Evolutionary conservation across 2,113 vertebrate genomes (phyloP), one percentile per base, ranked within the genome.

Genomic region (Panthera tigris): DNA sequence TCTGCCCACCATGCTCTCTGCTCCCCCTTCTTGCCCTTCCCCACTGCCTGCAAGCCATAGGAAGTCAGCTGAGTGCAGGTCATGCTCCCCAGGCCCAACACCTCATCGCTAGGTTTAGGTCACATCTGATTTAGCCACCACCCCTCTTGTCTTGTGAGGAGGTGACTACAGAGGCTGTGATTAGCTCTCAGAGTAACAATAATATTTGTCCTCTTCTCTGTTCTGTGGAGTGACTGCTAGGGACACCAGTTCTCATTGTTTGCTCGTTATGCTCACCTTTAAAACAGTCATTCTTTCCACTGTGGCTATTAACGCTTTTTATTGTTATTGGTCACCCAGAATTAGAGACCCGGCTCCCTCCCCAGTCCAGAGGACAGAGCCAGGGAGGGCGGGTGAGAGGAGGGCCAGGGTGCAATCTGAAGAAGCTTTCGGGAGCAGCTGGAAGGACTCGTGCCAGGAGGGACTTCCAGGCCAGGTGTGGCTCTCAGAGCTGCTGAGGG

Each of bases 171-270:
- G 52, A 95, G 82, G 89, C 69, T 89, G 73, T 85, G 95, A 96
- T 93, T 90, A 94, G 78, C 83, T 73, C 79, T 89, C 19, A 39
- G 36, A 29, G 8, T 18, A 87, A 90, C 83, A 89, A 94, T 74
- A 96, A 92, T 94, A 85, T 88, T 96, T 95, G 69, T 55, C 29
- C 91, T 80, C 36, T 45, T 93, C 78, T 88, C 74, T 68, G 69
- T 16, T 80, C 74, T 57, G 39, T 52, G 3, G 63, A 73, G 18
- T 7, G 12, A 83, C 74, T 0, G 12, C 33, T 6, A 31, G 82
- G 50, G 36, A 95, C 87, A 31, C 87, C 36, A 48, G 48, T 1
- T 0, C 12, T 68, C 68, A 29, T 29, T 14, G 31, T 55, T 66
- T 66, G 78, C 73, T 92, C 78, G 6, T 74, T 41, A 27, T 0